Evolutionary conservation across 2,888 invertebrate species (phyloP).

Genomic region (Disparrhopalites patrizii): DNA sequence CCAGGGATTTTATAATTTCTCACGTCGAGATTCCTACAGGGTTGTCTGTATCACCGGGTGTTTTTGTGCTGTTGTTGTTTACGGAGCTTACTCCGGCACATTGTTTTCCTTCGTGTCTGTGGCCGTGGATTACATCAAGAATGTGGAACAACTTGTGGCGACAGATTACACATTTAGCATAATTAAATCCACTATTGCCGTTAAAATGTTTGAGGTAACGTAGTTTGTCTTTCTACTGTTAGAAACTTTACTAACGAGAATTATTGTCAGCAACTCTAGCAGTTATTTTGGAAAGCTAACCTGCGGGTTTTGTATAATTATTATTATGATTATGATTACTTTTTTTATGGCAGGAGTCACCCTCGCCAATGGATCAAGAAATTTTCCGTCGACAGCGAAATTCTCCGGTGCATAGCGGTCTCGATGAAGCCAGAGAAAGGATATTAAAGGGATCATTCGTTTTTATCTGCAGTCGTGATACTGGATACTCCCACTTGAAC

Average conservation of each 20-base stretch:
- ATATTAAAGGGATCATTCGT: slow-evolving; percentile 32
- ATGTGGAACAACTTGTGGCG: slow-evolving; percentile 29
- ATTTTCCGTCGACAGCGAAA: slow-evolving; percentile 17
- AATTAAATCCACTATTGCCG: slow-evolving; percentile 23
- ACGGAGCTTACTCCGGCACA: slow-evolving; percentile 34
- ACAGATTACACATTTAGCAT: slow-evolving; percentile 26
- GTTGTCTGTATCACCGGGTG: slow-evolving; percentile 22
- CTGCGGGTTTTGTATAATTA: too few species aligned
- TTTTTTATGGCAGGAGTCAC: slow-evolving; percentile 31
- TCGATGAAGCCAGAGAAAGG: slow-evolving; percentile 25
- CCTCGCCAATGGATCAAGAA: slow-evolving; percentile 8
- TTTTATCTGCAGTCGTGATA: slow-evolving; percentile 27
- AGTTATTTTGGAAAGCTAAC: too few species aligned
- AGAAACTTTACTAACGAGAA: too few species aligned
- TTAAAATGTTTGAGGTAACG: slow-evolving; percentile 32
- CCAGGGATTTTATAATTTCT: slow-evolving; percentile 30
- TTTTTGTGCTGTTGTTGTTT: slow-evolving; percentile 28
- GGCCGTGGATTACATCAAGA: slow-evolving; percentile 26
- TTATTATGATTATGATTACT: background rate
- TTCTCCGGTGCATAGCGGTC: slow-evolving; percentile 11
- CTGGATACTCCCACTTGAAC: slow-evolving; percentile 28
- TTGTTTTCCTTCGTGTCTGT: slow-evolving; percentile 37
- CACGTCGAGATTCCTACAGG: slow-evolving; percentile 20
- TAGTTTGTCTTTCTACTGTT: background rate
- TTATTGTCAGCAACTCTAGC: too few species aligned